These are phyloP conservation scores for Uropetala carovei DNA, from an alignment of 2,888 invertebrate genomes.

Conservation along the genomic window DNA sequence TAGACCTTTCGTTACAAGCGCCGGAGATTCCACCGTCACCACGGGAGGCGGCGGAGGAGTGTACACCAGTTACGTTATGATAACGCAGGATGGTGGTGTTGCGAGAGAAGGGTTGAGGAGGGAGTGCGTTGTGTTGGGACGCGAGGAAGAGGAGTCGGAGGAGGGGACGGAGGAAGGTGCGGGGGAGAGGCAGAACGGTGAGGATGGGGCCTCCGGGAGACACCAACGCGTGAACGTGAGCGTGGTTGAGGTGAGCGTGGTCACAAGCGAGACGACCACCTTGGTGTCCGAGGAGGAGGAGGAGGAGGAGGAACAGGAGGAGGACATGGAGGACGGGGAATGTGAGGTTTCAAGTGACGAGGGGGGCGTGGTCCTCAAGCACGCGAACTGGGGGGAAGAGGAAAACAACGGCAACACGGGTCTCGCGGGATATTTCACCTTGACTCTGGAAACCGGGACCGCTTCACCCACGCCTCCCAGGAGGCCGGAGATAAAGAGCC, in stretches of 20 bases:
- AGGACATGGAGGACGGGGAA: not conserved
- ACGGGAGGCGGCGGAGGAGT: conserved; percentile 55
- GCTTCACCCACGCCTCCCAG: conserved; percentile 69
- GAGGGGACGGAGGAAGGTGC: conserved; percentile 11
- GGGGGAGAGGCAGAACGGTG: not conserved
- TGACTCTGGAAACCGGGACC: conserved; percentile 73
- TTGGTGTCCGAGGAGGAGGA: conserved; percentile 76
- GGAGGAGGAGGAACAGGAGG: not conserved
- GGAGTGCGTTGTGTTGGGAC: not conserved
- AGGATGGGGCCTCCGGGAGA: conserved; percentile 2
- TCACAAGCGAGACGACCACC: conserved; percentile 86
- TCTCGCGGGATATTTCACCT: conserved; percentile 68
- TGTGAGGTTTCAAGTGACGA: conserved; percentile 69
- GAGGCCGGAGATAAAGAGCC: conserved; percentile 71
- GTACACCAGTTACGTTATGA: conserved; percentile 93
- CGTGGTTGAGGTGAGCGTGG: conserved; percentile 80
- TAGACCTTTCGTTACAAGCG: conserved; percentile 3
- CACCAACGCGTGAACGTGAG: conserved; percentile 64
- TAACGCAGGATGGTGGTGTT: conserved; percentile 82
- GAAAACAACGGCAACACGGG: conserved; percentile 73
- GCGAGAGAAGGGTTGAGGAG: conserved; percentile 44
- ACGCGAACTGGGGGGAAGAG: conserved; percentile 81
- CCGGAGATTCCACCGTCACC: conserved; percentile 44
- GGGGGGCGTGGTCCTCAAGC: conserved; percentile 80
- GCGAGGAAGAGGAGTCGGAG: not conserved